Evolutionary conservation across 1,140 invertebrate genomes (phyloP), one percentile per base, ranked within the genome.

Genomic region (Cydia strobilella): DNA sequence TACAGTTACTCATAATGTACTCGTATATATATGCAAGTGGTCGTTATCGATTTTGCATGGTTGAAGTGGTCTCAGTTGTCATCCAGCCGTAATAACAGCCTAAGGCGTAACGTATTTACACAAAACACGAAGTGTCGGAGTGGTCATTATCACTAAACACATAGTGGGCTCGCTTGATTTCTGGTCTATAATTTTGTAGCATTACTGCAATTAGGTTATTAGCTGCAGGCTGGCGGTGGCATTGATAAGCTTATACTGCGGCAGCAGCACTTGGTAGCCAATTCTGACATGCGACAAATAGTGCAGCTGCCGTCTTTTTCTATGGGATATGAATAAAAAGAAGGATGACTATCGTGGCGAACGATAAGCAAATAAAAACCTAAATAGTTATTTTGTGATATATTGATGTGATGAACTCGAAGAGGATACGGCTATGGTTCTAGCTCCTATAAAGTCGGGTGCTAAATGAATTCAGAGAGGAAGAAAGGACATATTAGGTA

Each of bases 131-230:
- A 69, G 65, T 69, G 65, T 69, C 65, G 31, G 65, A 69, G 27
- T 69, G 31, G 65, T 39, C 31, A 69, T 69, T 69, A 39, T 18
- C n/a, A 39, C 27, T 69, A 69, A 69, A 69, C 65, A 69, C 65
- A 69, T 69, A 69, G 42, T 25, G 39, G 45, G 20, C 45, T 72
- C 42, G 42, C 23, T 72, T 23, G 20, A 45, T 13, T 39, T 35
- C 31, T 69, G 31, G 65, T 35, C 65, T 69, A 69, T 65, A 75
- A 75, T 75, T 75, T 75, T 71, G 42, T 48, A 59, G 23, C 62
- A 75, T 65, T 75, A 71, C 48, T 71, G 65, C 65, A 71, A 75
- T 75, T 75, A 75, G 54, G 54, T 59, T 59, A 39, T 75, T 75
- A 48, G 73, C 73, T 31, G 20, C 62, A 59, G 73, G 59, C 10